Evolutionary conservation across 2,797 vertebrate genomes (phyloP).

Genomic region (Ficedula albicollis): DNA sequence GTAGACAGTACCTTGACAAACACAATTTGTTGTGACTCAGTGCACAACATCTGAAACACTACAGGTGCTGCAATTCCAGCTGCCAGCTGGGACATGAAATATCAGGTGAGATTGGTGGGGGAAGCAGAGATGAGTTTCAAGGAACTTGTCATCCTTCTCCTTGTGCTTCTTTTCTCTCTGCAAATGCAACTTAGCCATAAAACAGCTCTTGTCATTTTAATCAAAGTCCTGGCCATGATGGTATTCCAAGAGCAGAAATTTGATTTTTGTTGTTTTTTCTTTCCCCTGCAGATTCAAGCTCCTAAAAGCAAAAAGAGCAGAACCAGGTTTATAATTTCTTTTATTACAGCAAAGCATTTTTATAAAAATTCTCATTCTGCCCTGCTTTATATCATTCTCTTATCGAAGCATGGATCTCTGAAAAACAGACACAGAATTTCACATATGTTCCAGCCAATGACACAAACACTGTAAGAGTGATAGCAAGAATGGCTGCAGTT

Average conservation of each 20-base stretch:
- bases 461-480: background rate
- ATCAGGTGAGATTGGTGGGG: background rate
- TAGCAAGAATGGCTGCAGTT: background rate
- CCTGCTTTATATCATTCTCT: background rate
- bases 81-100: background rate
- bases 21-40: background rate
- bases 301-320: background rate
- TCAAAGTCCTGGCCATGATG: background rate
- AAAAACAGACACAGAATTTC: background rate
- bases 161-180: background rate
- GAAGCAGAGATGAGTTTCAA: background rate
- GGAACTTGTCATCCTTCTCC: background rate
- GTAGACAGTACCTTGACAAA: background rate
- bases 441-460: background rate
- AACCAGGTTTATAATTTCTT: background rate
- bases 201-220: background rate
- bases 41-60: background rate
- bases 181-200: background rate
- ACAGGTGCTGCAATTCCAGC: background rate
- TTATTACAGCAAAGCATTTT: background rate
- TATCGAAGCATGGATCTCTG: background rate
- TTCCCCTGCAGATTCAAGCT: background rate
- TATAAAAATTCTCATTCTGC: background rate
- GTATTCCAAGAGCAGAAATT: background rate
- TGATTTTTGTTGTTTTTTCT: background rate